Conservation (phyloP, 2,888 invertebrate species). For the Magallana nippona region DNA sequence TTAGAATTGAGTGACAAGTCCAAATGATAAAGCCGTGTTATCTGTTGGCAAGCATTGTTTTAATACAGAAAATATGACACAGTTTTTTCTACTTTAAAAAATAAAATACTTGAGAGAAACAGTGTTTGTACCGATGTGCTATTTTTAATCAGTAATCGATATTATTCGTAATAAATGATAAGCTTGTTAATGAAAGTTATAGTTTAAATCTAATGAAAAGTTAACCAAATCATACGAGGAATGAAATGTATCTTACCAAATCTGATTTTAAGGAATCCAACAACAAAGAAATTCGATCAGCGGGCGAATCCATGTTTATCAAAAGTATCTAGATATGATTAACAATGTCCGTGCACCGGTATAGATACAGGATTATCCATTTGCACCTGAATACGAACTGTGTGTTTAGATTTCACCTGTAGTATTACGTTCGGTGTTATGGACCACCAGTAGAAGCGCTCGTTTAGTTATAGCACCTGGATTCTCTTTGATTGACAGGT, state of each 20-base stretch:
- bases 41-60: no score
- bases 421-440: neutral
- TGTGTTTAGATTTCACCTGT: neutral
- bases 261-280: constrained; percentile 35
- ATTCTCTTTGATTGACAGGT: constrained; percentile 18
- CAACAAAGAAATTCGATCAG: neutral
- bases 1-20: no score
- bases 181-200: no score
- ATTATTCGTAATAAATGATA: no score
- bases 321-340: neutral
- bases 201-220: no score
- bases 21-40: no score
- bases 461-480: constrained; percentile 3
- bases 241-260: constrained; percentile 25
- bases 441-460: neutral
- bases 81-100: no score
- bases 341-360: neutral
- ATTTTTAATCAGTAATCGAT: no score
- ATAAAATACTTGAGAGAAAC: no score
- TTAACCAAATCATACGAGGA: no score
- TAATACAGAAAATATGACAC: no score
- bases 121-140: no score
- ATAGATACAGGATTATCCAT: neutral
- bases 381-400: neutral
- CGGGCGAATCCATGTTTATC: constrained; percentile 3